Evolutionary conservation across 2,888 invertebrate genomes (phyloP), one percentile per base, ranked within the genome.

Genomic region (Scaptomyza cyrtandrae): DNA sequence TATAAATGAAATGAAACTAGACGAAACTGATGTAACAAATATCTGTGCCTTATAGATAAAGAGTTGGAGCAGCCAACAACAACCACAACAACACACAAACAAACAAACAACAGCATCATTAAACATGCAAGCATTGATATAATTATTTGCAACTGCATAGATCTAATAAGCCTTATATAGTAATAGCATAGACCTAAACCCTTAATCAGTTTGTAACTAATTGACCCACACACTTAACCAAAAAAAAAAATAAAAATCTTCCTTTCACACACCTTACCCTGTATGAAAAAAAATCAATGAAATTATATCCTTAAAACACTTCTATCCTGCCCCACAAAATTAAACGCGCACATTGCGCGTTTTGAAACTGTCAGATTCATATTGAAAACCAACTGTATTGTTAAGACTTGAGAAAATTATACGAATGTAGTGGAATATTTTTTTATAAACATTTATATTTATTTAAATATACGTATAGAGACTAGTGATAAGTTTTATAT

Each of bases 371-470:
- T 80, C 64, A 80, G 83, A 83, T 88, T 88, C 82, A 86, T 86
- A 86, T 86, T 86, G 88, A 86, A 88, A 86, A 83, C 78, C 87
- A 86, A 87, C 80, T 90, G 80, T 90, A 90, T 78, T 78, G 61
- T 72, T 90, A 90, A 89, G 88, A 90, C 90, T 90, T 89, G 75
- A 88, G 88, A 68, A 87, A 86, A 80, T 73, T 79, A 82, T 86
- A 86, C 88, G 80, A 86, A 88, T 86, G 86, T 82, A 86, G 72
- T 77, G 73, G 67, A 81, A 85, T 88, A 88, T 87, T 82, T 82
- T 82, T 79, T 79, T 70, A 84, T 88, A 88, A 73, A 65, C 58
- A 75, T 50, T 46, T 46, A 31, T 33, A 10, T 33, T 33, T 33
- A 33, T 37, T 14, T 33, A 77, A 41, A 16, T 78, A 83, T 74